phyloP scores from a whole-genome alignment of 2,113 vertebrate species.

The Corythoichthys haematopterus region DNA sequence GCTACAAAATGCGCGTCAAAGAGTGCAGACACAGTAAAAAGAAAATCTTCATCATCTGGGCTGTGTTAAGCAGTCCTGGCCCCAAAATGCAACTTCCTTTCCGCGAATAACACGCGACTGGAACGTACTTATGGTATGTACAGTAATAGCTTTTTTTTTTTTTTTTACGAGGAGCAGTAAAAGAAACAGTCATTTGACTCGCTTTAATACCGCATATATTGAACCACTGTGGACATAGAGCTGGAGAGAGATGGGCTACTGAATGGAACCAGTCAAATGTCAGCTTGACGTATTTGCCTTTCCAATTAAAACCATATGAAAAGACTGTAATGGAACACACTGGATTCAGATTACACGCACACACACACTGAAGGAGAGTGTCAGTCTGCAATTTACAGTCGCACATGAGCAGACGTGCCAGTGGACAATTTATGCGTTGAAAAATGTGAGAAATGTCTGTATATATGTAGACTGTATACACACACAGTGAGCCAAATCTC shows the following conservation, averaged over 20 bases:
- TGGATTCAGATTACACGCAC: slow-evolving; percentile 34
- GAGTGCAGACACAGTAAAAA: slow-evolving; percentile 7
- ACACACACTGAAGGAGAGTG: slow-evolving; percentile 18
- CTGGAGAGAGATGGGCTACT: slow-evolving; percentile 36
- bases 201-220: slow-evolving; percentile 42
- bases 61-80: slow-evolving; percentile 15
- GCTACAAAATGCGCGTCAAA: slow-evolving; percentile 2
- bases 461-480: slow-evolving; percentile 12
- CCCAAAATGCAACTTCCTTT: slow-evolving; percentile 19
- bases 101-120: neutral
- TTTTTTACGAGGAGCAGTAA: slow-evolving; percentile 37
- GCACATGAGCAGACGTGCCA: slow-evolving; percentile 1
- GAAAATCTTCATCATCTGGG: slow-evolving; percentile 4
- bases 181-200: slow-evolving; percentile 30
- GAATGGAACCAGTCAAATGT: slow-evolving; percentile 30
- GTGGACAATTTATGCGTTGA: slow-evolving; percentile 11
- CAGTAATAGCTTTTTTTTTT: slow-evolving; percentile 20
- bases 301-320: slow-evolving; percentile 47
- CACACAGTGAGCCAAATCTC: slow-evolving; percentile 21
- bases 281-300: slow-evolving; percentile 25
- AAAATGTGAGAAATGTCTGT: slow-evolving; percentile 27
- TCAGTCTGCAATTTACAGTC: slow-evolving; percentile 22
- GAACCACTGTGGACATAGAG: slow-evolving; percentile 25
- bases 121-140: slow-evolving; percentile 4
- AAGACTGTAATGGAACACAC: slow-evolving; percentile 16